Evolutionary conservation across 2,888 invertebrate genomes (phyloP), one percentile per base, ranked within the genome.

Genomic region (Mythimna vitellina): DNA sequence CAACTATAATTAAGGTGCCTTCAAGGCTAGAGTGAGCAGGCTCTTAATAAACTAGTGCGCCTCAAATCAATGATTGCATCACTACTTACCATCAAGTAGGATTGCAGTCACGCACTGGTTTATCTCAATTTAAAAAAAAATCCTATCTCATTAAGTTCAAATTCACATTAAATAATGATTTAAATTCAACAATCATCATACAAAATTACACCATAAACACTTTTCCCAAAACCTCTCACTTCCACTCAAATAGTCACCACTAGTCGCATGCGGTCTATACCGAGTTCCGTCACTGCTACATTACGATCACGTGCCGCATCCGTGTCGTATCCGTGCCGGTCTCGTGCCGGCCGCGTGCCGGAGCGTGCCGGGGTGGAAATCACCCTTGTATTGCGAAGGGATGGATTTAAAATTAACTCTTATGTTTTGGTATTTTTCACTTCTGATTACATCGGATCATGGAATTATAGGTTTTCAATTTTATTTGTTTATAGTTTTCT

Each of bases 201-300:
- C 76, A 29, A 70, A 81, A 76, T 73, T 54, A 60, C 65, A 61
- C 22, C 71, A 56, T 79, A 85, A 84, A 85, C 57, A 79, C 63
- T 80, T 70, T 83, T 82, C 73, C 85, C 82, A 67, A 76, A 80
- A 86, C 70, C 86, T 89, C 88, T 89, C 91, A 89, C 90, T 93
- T 92, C 89, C 90, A 93, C 87, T 87, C 86, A 90, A 93, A 89
- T 89, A 87, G 87, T 85, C 87, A 86, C 84, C 86, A 92, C 91
- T 90, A 88, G 80, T 87, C 89, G 81, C 88, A 91, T 89, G 88
- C 81, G 89, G 87, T 87, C 87, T 85, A 85, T 84, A 81, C 79
- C 84, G 84, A 91, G 91, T 92, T 92, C 92, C 92, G 91, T 81
- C 87, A 86, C 79, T 86, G 84, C 42, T 89, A 85, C 92, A 93